These are phyloP conservation scores for Myiotriccus ornatus DNA, from an alignment of 2,797 vertebrate species.

Conservation along the genomic window DNA sequence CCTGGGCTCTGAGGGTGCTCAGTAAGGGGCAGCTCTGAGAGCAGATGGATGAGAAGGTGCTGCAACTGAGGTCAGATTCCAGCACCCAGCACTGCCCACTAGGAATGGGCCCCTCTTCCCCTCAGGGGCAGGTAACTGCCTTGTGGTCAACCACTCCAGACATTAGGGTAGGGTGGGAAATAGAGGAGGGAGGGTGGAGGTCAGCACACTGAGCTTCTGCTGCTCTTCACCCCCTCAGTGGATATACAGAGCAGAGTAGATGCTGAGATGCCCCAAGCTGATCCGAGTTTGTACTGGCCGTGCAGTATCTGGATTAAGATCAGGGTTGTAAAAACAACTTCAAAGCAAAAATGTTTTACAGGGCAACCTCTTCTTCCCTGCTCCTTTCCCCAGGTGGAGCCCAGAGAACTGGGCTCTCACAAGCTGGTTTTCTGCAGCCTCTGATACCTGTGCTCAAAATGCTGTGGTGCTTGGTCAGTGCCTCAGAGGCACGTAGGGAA, in stretches of 20 bases:
- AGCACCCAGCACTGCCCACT: rapidly evolving
- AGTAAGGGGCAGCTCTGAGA: background rate
- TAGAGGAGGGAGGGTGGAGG: background rate
- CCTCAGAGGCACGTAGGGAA: background rate
- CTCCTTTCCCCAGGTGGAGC: background rate
- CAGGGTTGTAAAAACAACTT: background rate
- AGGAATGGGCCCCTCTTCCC: background rate
- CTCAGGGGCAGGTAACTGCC: background rate
- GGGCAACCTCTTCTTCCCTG: background rate
- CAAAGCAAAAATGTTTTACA: background rate
- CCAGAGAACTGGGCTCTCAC: background rate
- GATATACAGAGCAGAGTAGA: background rate
- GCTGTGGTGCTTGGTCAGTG: background rate
- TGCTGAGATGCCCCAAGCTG: background rate
- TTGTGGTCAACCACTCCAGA: background rate
- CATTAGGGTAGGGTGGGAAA: background rate
- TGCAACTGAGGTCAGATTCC: background rate
- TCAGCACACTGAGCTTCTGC: background rate
- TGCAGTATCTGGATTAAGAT: background rate
- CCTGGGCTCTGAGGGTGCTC: background rate
- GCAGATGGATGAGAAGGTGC: background rate
- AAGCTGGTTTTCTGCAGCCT: background rate
- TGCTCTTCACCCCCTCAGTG: background rate
- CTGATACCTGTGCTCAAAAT: background rate
- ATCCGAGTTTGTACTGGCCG: background rate